Conservation (phyloP, 2,888 invertebrate genomes). For the Gnatocerus cornutus region DNA sequence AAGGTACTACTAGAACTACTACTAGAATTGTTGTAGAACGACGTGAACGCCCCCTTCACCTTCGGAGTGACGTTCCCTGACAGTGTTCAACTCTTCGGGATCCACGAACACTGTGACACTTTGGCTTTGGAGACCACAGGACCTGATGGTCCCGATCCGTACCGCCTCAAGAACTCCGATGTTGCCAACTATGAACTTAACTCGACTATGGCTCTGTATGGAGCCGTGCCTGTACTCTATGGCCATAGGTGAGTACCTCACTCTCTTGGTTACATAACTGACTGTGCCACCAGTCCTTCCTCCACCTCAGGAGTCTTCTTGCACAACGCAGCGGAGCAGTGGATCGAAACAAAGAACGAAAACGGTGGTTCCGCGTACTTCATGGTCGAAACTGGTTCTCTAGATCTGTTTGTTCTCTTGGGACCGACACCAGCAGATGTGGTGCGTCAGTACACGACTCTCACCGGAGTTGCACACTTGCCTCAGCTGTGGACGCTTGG, state of each 20-base stretch:
- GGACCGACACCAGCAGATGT: conserved; percentile 89
- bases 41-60: conserved; percentile 51
- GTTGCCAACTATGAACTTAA: conserved; percentile 25
- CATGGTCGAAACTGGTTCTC: conserved; percentile 93
- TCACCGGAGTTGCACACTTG: conserved; percentile 89
- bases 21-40: not conserved
- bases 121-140: conserved; percentile 88
- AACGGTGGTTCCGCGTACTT: conserved; percentile 82
- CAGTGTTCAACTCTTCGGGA: conserved; percentile 64
- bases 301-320: conserved; percentile 85
- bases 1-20: too few relatives aligned
- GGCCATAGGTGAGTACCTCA: conserved; percentile 83
- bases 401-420: conserved; percentile 91
- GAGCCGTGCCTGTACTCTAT: conserved; percentile 88
- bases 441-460: conserved; percentile 85
- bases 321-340: conserved; percentile 97
- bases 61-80: conserved; percentile 55
- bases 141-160: conserved; percentile 81
- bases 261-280: too few relatives aligned
- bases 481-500: conserved; percentile 71
- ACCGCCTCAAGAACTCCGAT: conserved; percentile 80
- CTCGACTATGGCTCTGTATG: conserved; percentile 74
- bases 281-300: not conserved
- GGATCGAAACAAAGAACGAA: conserved; percentile 95
- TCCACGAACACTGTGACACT: conserved; percentile 95